Evolutionary conservation across 2,113 vertebrate species (phyloP).

Genomic region (human): DNA sequence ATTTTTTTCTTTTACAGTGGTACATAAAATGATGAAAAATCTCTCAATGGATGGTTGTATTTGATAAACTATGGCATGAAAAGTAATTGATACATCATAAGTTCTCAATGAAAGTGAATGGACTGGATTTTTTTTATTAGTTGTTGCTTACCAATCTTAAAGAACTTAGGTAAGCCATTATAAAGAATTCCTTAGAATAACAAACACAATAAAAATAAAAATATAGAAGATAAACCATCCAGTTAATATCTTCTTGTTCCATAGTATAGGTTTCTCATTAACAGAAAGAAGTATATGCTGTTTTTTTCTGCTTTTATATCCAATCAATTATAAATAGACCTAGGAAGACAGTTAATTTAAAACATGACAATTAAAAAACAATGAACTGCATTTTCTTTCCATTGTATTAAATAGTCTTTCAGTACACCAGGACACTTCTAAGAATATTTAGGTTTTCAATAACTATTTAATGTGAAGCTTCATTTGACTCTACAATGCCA

Average conservation of each 20-base stretch:
- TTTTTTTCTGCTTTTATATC: not conserved
- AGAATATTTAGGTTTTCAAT: not conserved
- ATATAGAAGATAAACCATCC: not conserved
- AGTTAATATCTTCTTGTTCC: not conserved
- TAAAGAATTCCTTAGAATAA: not conserved
- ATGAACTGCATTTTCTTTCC: not conserved
- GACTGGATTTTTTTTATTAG: not conserved
- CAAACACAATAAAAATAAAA: not conserved
- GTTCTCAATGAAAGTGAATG: not conserved
- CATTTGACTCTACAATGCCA: not conserved
- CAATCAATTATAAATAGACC: not conserved
- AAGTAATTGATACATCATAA: not conserved
- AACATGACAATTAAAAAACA: not conserved
- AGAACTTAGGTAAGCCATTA: not conserved
- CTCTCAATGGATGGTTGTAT: not conserved
- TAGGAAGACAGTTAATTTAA: not conserved
- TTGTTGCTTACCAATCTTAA: not conserved
- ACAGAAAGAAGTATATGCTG: not conserved
- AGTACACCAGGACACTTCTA: not conserved
- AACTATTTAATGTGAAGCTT: not conserved
- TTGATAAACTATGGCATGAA: not conserved
- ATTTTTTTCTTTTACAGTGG: not conserved
- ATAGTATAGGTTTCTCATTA: not conserved
- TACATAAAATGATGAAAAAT: not conserved
- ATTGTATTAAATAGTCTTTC: not conserved